Conservation (phyloP, 2,888 invertebrate species). For the Agapostemon virescens region DNA sequence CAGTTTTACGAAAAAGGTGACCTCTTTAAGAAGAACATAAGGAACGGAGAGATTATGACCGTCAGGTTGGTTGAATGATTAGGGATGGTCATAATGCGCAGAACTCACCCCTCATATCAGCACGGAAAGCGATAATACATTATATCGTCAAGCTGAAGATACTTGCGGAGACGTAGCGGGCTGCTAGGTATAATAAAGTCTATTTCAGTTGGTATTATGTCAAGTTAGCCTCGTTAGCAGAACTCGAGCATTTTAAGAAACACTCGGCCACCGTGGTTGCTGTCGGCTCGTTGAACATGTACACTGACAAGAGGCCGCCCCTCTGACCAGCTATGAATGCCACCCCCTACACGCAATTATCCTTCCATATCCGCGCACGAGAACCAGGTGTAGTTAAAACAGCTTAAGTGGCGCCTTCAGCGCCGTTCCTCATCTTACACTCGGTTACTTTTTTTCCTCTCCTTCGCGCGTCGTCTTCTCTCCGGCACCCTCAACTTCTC, state of each 20-base stretch:
- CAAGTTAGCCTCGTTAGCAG: constrained; percentile 80
- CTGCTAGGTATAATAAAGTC: constrained; percentile 75
- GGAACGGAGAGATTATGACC: background rate
- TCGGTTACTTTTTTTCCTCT: constrained; percentile 36
- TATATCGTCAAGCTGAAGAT: constrained; percentile 28
- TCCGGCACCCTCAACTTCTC: background rate
- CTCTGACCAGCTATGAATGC: constrained; percentile 49
- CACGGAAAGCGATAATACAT: constrained; percentile 17
- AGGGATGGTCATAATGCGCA: background rate
- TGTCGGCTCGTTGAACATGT: constrained; percentile 79
- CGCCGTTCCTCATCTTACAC: constrained; percentile 41
- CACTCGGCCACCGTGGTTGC: constrained; percentile 74
- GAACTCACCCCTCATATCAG: background rate
- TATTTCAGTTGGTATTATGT: constrained; percentile 80
- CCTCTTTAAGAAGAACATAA: background rate
- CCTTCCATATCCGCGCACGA: constrained; percentile 61
- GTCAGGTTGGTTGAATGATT: background rate
- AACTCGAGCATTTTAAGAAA: constrained; percentile 74
- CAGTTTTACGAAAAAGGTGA: background rate
- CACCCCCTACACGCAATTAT: constrained; percentile 66
- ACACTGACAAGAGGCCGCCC: constrained; percentile 65
- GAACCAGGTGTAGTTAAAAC: constrained; percentile 56
- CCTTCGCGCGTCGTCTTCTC: background rate
- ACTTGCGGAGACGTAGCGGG: constrained; percentile 49
- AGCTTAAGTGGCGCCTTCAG: constrained; percentile 55